Evolutionary conservation across 2,888 invertebrate species (phyloP), one percentile per base, ranked within the genome.

Genomic region (Melitaea athalia): DNA sequence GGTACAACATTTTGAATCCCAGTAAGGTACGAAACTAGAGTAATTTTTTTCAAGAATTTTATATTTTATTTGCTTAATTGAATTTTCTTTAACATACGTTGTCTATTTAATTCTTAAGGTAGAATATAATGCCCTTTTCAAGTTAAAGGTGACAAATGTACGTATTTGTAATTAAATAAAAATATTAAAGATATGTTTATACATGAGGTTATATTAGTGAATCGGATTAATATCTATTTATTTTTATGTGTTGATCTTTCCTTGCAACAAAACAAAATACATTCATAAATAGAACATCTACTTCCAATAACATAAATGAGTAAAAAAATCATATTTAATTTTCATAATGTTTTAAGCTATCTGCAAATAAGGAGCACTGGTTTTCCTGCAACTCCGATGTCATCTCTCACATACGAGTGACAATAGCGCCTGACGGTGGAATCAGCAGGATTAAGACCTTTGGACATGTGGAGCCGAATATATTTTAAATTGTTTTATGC

Each of bases 351-450:
- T 85, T 85, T 1, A 87, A 94, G 94, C 79, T 94, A 24, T 87
- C 91, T 61, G 92, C 94, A 0, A 81, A 94, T 76, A 83, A 82
- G 14, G 89, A 93, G 64, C 94, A 94, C 76, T 89, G 88, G 87
- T 93, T 85, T 74, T 83, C 87, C 67, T 84, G 91, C 53, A 78
- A 82, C 33, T 85, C 87, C 0, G 83, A 80, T 5, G 78, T 84
- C 8, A 84, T 94, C 67, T 92, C 93, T 5, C 94, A 94, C 76
- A 81, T 95, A 14, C 89, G 90, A 75, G 89, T 95, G 6, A 94
- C 93, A 57, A 94, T 95, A 76, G 93, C 93, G 0, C 95, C 95
- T 0, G 95, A 95, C 76, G 95, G 95, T 5, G 95, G 95, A 14
- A 86, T 95, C 72, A 94, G 94, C 74, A 91, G 95, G 75, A 81